A percentile compares a stretch with the other conserved stretches of the same genome.
Evolutionary conservation across 1,140 invertebrate species (phyloP).

Genomic region (Hycleus cichorii): DNA sequence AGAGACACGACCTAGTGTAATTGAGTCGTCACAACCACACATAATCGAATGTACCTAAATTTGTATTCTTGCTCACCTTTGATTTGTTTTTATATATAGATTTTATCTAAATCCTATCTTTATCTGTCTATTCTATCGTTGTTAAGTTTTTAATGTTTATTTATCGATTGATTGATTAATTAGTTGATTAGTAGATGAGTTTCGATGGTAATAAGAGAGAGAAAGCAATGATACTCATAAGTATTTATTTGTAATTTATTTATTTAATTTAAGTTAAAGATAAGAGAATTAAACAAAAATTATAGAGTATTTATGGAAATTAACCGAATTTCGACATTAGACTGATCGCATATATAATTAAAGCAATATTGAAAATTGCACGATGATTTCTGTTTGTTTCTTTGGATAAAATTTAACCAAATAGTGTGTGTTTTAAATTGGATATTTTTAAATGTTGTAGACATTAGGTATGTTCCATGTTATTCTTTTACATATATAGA

Average conservation of each 20-base stretch:
- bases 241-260: slow-evolving; percentile 27
- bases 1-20: slow-evolving; percentile 69
- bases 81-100: no score
- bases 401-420: neutral
- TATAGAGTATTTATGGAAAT: slow-evolving; percentile 22
- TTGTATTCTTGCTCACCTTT: slow-evolving; percentile 25
- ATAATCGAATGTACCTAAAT: slow-evolving; percentile 81
- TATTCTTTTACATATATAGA: slow-evolving; percentile 15
- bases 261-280: slow-evolving; percentile 24
- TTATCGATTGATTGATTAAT: slow-evolving; percentile 21
- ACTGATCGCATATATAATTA: slow-evolving; percentile 25
- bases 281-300: neutral
- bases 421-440: slow-evolving; percentile 18
- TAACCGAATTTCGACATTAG: slow-evolving; percentile 32
- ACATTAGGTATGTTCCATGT: slow-evolving; percentile 1
- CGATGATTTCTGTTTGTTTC: neutral
- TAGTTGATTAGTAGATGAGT: no score
- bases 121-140: slow-evolving; percentile 20
- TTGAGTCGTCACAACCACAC: slow-evolving; percentile 77
- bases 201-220: neutral
- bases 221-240: slow-evolving; percentile 28
- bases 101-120: no score
- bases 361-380: slow-evolving; percentile 29
- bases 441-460: slow-evolving; percentile 22
- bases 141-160: slow-evolving; percentile 41